Percentiles rank a stretch among this genome's conserved stretches.
Conservation (phyloP, 2,888 invertebrate genomes). For the Drosophila siamana region DNA sequence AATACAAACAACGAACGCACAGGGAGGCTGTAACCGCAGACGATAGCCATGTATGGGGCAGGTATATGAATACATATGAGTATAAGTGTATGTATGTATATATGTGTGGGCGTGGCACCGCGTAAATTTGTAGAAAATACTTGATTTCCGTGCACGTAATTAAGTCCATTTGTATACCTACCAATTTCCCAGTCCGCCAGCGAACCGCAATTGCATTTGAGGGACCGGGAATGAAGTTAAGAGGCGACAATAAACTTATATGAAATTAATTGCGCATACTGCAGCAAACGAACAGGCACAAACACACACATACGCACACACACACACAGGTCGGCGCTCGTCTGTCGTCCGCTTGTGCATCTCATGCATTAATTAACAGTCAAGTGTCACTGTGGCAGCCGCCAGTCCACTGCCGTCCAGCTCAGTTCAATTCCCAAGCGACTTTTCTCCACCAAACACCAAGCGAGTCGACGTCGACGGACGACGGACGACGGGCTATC, state of each 20-base stretch:
- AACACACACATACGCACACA: too few relatives aligned
- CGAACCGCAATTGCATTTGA: conserved; percentile 61
- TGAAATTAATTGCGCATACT: conserved; percentile 81
- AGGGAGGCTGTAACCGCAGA: conserved; percentile 60
- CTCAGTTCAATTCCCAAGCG: conserved; percentile 27
- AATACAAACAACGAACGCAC: conserved; percentile 71
- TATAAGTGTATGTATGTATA: conserved; percentile 4
- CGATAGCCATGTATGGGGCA: conserved; percentile 35
- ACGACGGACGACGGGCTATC: conserved; percentile 51
- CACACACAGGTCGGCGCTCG: conserved; percentile 35
- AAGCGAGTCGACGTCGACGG: too few relatives aligned
- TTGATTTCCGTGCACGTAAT: conserved; percentile 81
- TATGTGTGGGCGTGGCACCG: conserved; percentile 43
- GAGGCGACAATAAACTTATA: conserved; percentile 81
- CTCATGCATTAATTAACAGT: conserved; percentile 81
- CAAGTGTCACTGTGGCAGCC: conserved; percentile 66
- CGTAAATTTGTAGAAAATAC: conserved; percentile 79
- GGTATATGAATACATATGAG: conserved; percentile 15
- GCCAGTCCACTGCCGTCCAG: conserved; percentile 3
- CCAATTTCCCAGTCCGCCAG: conserved; percentile 23
- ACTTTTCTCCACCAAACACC: conserved; percentile 24
- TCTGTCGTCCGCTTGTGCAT: conserved; percentile 55
- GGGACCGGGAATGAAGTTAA: conserved; percentile 48
- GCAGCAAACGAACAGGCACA: conserved; percentile 50
- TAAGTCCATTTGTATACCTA: conserved; percentile 75